Percentiles rank a stretch among this genome's conserved stretches.
phyloP scores from a whole-genome alignment of 1,140 invertebrate genomes.

The Trichonephila inaurata region DNA sequence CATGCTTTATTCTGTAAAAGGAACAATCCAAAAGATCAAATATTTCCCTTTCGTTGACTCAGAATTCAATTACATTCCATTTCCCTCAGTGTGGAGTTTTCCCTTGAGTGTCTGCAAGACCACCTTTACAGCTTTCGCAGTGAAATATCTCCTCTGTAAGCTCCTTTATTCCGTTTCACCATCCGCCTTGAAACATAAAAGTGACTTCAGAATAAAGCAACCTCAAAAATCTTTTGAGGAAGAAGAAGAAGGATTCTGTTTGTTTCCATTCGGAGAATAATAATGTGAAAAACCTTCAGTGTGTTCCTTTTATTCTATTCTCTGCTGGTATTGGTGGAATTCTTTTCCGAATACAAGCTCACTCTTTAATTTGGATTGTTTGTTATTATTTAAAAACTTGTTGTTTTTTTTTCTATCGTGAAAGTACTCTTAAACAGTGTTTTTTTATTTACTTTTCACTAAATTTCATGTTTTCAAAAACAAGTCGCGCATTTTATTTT shows the following conservation, averaged over 20 bases:
- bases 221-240: neutral
- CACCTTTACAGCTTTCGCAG: neutral
- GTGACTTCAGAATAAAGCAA: neutral
- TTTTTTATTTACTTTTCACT: no score
- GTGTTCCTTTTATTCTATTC: no score
- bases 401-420: no score
- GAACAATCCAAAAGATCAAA: neutral
- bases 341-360: no score
- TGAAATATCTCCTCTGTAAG: neutral
- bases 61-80: neutral
- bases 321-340: no score
- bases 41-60: neutral
- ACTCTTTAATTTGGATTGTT: no score
- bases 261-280: neutral
- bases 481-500: no score
- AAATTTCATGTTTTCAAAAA: no score
- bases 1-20: neutral
- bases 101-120: neutral
- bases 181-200: neutral
- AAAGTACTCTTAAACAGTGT: no score
- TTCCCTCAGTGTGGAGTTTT: neutral
- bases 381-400: no score
- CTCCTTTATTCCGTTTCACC: neutral
- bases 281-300: no score
- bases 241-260: neutral